Conservation (phyloP, 2,113 vertebrate species). For the Pomatostomus ruficeps region DNA sequence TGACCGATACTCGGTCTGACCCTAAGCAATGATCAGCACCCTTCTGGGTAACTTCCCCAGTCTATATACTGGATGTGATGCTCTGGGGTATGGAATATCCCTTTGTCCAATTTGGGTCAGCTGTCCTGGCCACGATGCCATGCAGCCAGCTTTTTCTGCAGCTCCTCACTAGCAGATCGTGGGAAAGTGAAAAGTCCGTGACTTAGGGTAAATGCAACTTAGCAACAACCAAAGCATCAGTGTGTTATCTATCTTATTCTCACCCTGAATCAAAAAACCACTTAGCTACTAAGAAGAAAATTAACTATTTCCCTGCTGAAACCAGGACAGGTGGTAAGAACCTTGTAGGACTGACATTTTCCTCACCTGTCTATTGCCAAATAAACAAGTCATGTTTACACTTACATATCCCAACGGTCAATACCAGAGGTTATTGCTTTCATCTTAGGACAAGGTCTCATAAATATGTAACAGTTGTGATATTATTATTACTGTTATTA, state of each 20-base stretch:
- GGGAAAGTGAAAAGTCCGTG: neutral
- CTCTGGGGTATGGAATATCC: neutral
- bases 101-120: neutral
- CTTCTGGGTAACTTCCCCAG: neutral
- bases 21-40: neutral
- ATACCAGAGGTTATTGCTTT: neutral
- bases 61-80: neutral
- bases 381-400: neutral
- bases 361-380: neutral
- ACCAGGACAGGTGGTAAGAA: neutral
- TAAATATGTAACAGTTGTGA: neutral
- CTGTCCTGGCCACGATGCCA: neutral
- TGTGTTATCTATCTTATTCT: neutral
- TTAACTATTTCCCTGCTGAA: neutral
- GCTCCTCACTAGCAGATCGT: neutral
- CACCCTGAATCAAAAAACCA: rapidly evolving
- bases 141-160: neutral
- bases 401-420: neutral
- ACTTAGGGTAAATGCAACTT: neutral
- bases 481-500: neutral
- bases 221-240: neutral
- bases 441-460: neutral
- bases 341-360: neutral
- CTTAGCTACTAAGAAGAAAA: neutral
- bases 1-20: neutral